These are phyloP conservation scores for Napeogenes inachia DNA, from an alignment of 2,888 invertebrate species.

Conservation along the genomic window DNA sequence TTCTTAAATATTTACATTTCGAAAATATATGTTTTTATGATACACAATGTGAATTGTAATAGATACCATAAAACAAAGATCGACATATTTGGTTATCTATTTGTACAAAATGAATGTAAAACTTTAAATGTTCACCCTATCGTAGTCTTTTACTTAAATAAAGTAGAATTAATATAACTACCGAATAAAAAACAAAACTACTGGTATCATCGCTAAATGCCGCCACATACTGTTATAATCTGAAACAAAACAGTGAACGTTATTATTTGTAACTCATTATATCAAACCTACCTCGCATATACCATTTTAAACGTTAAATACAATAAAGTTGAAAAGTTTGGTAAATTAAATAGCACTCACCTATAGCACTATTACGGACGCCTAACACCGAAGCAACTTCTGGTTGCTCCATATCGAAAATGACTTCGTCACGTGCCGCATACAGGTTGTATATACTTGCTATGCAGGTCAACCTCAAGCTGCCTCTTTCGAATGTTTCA, in stretches of 20 bases:
- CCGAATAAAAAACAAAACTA: slow-evolving; percentile 58
- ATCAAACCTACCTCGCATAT: neutral
- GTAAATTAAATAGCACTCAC: slow-evolving; percentile 51
- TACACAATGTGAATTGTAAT: too few relatives aligned
- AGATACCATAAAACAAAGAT: neutral
- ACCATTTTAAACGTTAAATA: slow-evolving; percentile 7
- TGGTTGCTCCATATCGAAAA: slow-evolving; percentile 85
- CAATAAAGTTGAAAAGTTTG: slow-evolving; percentile 17
- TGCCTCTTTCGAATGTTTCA: slow-evolving; percentile 81
- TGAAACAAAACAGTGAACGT: slow-evolving; percentile 51
- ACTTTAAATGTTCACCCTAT: slow-evolving; percentile 30
- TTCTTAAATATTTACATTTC: slow-evolving; percentile 1
- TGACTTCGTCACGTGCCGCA: slow-evolving; percentile 78
- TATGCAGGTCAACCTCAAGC: slow-evolving; percentile 81
- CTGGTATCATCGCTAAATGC: slow-evolving; percentile 47
- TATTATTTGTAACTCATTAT: neutral
- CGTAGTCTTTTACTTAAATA: slow-evolving; percentile 35
- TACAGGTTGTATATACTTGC: slow-evolving; percentile 83
- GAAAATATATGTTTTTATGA: neutral
- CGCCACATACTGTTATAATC: slow-evolving; percentile 49
- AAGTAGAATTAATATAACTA: slow-evolving; percentile 43
- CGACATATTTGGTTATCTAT: slow-evolving; percentile 50
- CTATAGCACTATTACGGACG: slow-evolving; percentile 79
- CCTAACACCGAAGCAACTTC: slow-evolving; percentile 85
- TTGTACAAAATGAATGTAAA: slow-evolving; percentile 54